Percentiles rank a stretch among this genome's conserved stretches.
These are phyloP conservation scores for Papilio glaucus DNA, from an alignment of 1,140 invertebrate genomes.

Conservation along the genomic window DNA sequence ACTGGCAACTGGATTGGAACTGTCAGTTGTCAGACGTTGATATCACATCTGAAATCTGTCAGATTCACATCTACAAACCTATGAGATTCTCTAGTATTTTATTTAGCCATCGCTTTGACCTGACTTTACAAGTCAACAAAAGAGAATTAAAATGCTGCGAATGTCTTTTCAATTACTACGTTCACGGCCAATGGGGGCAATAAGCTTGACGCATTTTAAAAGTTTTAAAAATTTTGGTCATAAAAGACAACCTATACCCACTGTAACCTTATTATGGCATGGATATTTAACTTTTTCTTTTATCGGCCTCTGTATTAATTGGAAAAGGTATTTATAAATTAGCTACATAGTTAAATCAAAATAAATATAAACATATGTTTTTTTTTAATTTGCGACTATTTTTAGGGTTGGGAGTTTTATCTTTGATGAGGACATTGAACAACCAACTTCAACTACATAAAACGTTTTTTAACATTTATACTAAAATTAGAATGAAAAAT, in stretches of 20 bases:
- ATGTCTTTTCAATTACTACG: conserved; percentile 4
- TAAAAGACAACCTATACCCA: conserved; percentile 61
- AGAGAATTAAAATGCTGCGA: conserved; percentile 32
- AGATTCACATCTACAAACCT: too few relatives aligned
- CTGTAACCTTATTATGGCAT: conserved; percentile 67
- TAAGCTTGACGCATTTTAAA: conserved; percentile 36
- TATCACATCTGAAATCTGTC: too few relatives aligned
- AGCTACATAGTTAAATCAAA: neutral
- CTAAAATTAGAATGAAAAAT: too few relatives aligned
- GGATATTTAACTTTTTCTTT: conserved; percentile 73
- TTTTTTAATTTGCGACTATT: conserved; percentile 37
- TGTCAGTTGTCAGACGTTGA: too few relatives aligned
- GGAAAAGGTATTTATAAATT: conserved; percentile 60
- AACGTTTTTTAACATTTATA: neutral
- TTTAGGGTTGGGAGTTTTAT: conserved; percentile 54
- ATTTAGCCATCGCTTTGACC: too few relatives aligned
- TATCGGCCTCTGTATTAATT: conserved; percentile 65
- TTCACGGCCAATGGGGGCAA: neutral
- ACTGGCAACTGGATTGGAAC: too few relatives aligned
- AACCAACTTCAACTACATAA: conserved; percentile 23
- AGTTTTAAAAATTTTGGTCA: conserved; percentile 75
- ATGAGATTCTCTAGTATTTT: too few relatives aligned
- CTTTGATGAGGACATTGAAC: conserved; percentile 45
- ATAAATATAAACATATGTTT: neutral
- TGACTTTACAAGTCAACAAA: too few relatives aligned